Evolutionary conservation across 2,888 invertebrate species (phyloP), one percentile per base, ranked within the genome.

Genomic region (Scelioninae gen. 2): DNA sequence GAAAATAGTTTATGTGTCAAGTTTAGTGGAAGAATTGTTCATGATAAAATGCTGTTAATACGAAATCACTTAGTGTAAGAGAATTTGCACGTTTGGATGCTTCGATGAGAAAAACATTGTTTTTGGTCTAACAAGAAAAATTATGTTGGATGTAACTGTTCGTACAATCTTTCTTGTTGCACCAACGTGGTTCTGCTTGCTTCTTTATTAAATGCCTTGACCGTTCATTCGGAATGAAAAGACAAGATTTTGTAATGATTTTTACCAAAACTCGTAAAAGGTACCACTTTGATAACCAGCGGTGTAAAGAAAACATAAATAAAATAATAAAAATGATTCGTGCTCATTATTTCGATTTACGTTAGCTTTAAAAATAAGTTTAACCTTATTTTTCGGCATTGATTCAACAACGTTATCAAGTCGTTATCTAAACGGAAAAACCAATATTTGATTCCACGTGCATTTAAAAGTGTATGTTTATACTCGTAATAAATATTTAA

Each of bases 401-500:
- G 22, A 22, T 35, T 9, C 11, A 35, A 33, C 39, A 53, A 37
- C 22, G 15, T 55, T 55, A 37, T 52, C 37, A n/a, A 6, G 3
- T 11, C 11, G 53, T 28, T 55, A 55, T 41, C 41, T 55, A 13
- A 25, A 19, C 13, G n/a, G n/a, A 16, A 11, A 60, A 48, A 60
- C 19, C 16, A 48, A 46, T 25, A 43, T 60, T 60, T 9, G 35
- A n/a, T 22, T 35, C 16, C 10, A 5, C 25, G 4, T 37, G 48
- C 25, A 25, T 35, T 39, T 50, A 28, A 10, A 50, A 2, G 13
- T 2, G 13, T 45, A 35, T 63, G 45, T 52, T 63, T 53, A 52
- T 50, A 41, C 19, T 4, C 11, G 16, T 9, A 64, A 64, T 53
- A 64, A 64, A 64, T 64, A 64, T 35, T 45, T 25, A 37, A 53